A percentile compares a stretch with the other conserved stretches of the same genome.
Conservation (phyloP, 2,797 vertebrate species). For the Urophycis tenuis region DNA sequence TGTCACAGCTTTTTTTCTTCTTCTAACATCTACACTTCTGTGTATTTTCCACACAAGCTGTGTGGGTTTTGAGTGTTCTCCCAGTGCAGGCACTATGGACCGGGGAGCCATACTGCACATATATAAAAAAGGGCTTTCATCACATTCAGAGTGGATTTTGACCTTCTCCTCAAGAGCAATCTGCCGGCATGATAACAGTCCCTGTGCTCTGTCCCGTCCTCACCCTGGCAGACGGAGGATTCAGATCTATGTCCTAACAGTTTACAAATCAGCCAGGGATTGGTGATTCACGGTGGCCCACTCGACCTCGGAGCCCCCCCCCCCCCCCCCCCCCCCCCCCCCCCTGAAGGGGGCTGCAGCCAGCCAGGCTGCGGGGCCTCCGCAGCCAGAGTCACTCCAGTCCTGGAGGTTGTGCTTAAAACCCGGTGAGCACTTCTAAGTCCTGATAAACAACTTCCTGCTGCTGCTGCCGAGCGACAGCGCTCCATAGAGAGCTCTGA, state of each 20-base stretch:
- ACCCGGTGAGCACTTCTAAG: neutral
- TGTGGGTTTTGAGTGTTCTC: neutral
- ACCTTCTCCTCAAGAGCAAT: conserved; percentile 58
- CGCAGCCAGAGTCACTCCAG: neutral
- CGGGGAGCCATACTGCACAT: conserved; percentile 14
- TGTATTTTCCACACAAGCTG: neutral
- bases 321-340: conserved; percentile 11
- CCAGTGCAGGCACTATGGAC: neutral
- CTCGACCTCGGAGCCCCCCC: conserved; percentile 34
- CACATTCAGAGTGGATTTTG: conserved; percentile 46
- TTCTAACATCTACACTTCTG: neutral
- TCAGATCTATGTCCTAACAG: conserved; percentile 53
- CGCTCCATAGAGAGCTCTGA: conserved; percentile 17
- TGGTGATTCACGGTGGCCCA: conserved; percentile 45
- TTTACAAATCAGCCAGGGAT: conserved; percentile 54
- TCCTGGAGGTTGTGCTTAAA: neutral
- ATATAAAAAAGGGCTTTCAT: conserved; percentile 47
- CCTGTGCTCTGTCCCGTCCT: conserved; percentile 33
- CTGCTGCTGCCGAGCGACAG: conserved; percentile 30
- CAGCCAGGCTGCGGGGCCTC: neutral
- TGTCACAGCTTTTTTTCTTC: neutral
- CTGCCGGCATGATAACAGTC: conserved; percentile 46
- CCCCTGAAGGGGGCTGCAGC: conserved; percentile 17
- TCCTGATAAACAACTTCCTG: conserved; percentile 3
- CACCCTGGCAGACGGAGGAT: conserved; percentile 36